Base-by-base conservation (phyloP, 2,797 vertebrate species). In the Pipistrellus pygmaeus region DNA sequence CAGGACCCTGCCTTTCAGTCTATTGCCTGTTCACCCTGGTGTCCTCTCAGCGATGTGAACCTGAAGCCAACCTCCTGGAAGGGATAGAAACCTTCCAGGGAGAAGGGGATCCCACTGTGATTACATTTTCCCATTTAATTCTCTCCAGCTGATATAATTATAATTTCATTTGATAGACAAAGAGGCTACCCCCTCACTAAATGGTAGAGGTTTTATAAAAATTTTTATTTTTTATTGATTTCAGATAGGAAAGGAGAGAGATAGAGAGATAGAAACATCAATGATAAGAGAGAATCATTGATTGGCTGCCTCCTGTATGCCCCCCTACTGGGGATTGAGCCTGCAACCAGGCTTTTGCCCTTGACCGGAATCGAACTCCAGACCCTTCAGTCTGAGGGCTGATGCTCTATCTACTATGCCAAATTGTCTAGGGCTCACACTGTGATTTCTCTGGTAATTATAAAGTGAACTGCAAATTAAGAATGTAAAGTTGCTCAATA, bases 391-490 rank as follows among this genome's bases (percentile, higher is more conserved):
- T 62, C 60, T 3, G 12, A 62, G 27, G 57, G 60, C 6, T 1
- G 27, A 62, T 62, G 13, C 12, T 62, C 27, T 62, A 30, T 62
- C 60, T 12, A 30, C 60, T 62, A 12, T 30, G 60, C 25, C 27
- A 62, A 62, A 62, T 5, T 1, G 5, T 11, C 27, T 62, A 62
- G 60, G 60, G 60, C 44, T 60, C 44, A 7, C 12, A 32, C 55
- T 48, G 12, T 72, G 53, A 85, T 80, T 88, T 85, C 38, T 89
- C 15, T 76, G 69, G 13, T 53, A 84, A 92, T 13, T 77, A 44
- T 30, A 68, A 76, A 75, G 62, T 92, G 38, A 93, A 80, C 53
- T 85, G 5, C 5, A 87, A 82, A 53, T 76, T 85, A 80, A 69
- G 85, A 83, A 51, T 41, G 55, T 32, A 53, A 4, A 35, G 0